A percentile compares a stretch with the other conserved stretches of the same genome.
phyloP scores from a whole-genome alignment of 1,140 invertebrate species.

The Holcopasites calliopsidis region DNA sequence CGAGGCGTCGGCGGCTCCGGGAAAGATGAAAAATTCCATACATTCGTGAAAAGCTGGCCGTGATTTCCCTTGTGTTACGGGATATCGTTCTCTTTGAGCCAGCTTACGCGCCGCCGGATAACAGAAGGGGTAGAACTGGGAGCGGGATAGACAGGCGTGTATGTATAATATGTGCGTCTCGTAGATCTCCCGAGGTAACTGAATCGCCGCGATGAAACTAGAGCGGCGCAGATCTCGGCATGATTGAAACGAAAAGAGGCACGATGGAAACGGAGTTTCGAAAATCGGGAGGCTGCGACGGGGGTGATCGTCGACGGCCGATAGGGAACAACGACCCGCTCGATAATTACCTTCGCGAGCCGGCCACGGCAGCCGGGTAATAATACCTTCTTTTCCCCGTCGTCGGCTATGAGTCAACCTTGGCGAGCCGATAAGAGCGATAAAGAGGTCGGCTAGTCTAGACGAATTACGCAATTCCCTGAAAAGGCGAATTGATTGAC shows the following conservation, averaged over 20 bases:
- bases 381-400: slow-evolving; percentile 27
- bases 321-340: not conserved
- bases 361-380: slow-evolving; percentile 28
- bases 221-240: not conserved
- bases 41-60: slow-evolving; percentile 56
- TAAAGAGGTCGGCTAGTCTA: slow-evolving; percentile 66
- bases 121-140: not conserved
- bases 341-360: slow-evolving; percentile 21
- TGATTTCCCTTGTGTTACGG: slow-evolving; percentile 60
- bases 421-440: slow-evolving; percentile 63
- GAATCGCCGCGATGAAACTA: not conserved
- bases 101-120: slow-evolving; percentile 7
- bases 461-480: slow-evolving; percentile 67
- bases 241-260: not conserved
- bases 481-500: slow-evolving; percentile 67
- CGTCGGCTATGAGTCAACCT: slow-evolving; percentile 57
- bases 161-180: not conserved
- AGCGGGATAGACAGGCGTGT: not conserved
- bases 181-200: not conserved
- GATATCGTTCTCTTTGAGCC: slow-evolving; percentile 32
- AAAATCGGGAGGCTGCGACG: not conserved
- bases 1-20: not conserved
- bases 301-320: not conserved
- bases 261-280: not conserved
- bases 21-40: slow-evolving; percentile 63